These are phyloP conservation scores for Theristicus caerulescens DNA, from an alignment of 2,113 vertebrate genomes.

Conservation along the genomic window DNA sequence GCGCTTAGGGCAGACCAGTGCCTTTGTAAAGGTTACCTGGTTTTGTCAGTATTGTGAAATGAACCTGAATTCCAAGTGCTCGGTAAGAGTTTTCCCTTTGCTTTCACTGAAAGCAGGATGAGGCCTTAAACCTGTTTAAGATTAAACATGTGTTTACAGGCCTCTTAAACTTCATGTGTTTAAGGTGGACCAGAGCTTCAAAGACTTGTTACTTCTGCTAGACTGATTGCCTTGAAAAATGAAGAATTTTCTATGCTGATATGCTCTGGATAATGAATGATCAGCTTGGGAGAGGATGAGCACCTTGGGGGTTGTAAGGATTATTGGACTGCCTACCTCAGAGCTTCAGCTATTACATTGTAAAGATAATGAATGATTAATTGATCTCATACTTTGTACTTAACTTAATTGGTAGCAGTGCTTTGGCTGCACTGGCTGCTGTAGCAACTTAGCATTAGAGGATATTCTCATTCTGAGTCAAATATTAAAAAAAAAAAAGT, in stretches of 20 bases:
- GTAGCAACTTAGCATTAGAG: background rate
- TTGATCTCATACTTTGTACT: constrained; percentile 57
- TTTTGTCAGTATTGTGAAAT: background rate
- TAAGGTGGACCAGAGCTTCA: background rate
- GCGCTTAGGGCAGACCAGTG: background rate
- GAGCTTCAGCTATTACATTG: constrained; percentile 22
- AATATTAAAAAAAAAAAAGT: background rate
- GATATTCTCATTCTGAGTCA: background rate
- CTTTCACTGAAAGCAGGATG: background rate
- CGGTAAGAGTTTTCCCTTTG: background rate
- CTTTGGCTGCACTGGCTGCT: constrained; percentile 8
- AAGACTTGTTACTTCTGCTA: background rate
- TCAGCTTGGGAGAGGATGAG: constrained; percentile 19
- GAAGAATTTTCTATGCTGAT: background rate
- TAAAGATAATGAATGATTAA: constrained; percentile 60
- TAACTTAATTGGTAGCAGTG: constrained; percentile 53
- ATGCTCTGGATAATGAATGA: constrained; percentile 38
- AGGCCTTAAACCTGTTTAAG: background rate
- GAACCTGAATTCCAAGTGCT: background rate
- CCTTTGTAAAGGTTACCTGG: background rate
- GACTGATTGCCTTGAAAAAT: constrained; percentile 4
- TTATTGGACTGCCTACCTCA: constrained; percentile 16
- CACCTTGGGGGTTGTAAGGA: constrained; percentile 38
- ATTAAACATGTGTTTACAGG: background rate
- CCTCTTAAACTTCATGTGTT: background rate